Conservation (phyloP, 2,113 vertebrate genomes). For the Hypanus sabinus region DNA sequence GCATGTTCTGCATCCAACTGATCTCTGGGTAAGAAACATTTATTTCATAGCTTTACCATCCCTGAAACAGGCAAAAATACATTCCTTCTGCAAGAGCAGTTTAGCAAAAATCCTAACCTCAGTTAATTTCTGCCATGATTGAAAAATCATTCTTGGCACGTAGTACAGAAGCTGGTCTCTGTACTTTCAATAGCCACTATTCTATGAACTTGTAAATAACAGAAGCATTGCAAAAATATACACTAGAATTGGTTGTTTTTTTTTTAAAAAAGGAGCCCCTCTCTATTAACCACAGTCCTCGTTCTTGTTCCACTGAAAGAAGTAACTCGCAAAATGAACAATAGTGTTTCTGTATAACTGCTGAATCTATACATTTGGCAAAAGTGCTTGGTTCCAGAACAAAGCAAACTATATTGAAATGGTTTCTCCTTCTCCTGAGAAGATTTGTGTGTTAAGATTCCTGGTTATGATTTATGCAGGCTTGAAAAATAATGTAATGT, state of each 20-base stretch:
- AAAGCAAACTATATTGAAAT: background rate
- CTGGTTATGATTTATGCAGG: background rate
- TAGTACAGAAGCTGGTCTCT: background rate
- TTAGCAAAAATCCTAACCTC: background rate
- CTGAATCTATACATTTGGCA: background rate
- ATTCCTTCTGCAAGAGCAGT: background rate
- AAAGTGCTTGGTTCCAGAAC: background rate
- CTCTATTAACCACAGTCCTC: background rate
- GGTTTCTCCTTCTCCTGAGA: background rate
- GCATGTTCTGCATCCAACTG: background rate
- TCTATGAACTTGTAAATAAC: background rate
- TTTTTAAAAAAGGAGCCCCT: background rate
- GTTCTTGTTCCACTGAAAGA: background rate
- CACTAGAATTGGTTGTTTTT: background rate
- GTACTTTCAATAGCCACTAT: background rate
- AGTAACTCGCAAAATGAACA: background rate
- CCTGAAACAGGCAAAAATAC: background rate
- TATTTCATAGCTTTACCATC: background rate
- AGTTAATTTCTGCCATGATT: background rate
- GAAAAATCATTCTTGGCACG: background rate
- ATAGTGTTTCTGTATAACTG: background rate
- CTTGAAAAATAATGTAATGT: slow-evolving; percentile 1
- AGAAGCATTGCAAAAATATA: background rate
- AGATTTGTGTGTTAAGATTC: background rate
- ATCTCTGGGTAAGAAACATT: background rate